Evolutionary conservation across 2,113 vertebrate genomes (phyloP), one percentile per base, ranked within the genome.

Genomic region (Melanerpes aurifrons): DNA sequence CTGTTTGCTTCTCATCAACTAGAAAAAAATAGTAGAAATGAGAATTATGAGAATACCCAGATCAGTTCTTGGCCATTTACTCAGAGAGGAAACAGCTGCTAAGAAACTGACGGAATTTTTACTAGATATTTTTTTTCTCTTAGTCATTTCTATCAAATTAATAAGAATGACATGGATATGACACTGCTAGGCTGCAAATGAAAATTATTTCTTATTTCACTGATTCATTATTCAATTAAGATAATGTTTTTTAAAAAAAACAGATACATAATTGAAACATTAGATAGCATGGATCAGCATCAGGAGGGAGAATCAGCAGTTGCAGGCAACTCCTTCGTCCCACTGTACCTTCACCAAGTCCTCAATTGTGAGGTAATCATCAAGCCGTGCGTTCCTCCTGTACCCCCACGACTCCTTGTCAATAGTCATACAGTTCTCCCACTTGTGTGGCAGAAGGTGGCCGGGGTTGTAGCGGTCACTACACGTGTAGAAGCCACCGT

Each of bases 381-480:
- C 70, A 8, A 99, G 97, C 8, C 63, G 87, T 12, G 99, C 98
- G 0, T 99, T 95, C 81, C 99, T 98, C 87, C 99, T 97, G 95
- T 98, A 99, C 7, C 99, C 98, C 99, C 99, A 99, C 2, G 99
- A 99, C 62, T 62, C 45, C 64, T 86, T 97, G 97, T 99, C 99
- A 37, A 99, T 98, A 63, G 98, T 98, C 98, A 99, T 98, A 93
- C 99, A 99, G 97, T 99, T 99, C 92, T 99, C 99, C 99, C 99
- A 99, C 82, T 99, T 99, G 96, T 97, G 99, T 15, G 97, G 96
- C 91, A 99, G 94, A 88, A 99, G 98, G 89, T 98, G 98, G 43
- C 98, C 98, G 0, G 99, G 99, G 93, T 98, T 98, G 54, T 99
- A 99, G 12, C 99, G 98, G 54, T 99, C 99, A 3, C 87, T 29